phyloP scores from a whole-genome alignment of 2,113 vertebrate species.

The Montifringilla adamsi region DNA sequence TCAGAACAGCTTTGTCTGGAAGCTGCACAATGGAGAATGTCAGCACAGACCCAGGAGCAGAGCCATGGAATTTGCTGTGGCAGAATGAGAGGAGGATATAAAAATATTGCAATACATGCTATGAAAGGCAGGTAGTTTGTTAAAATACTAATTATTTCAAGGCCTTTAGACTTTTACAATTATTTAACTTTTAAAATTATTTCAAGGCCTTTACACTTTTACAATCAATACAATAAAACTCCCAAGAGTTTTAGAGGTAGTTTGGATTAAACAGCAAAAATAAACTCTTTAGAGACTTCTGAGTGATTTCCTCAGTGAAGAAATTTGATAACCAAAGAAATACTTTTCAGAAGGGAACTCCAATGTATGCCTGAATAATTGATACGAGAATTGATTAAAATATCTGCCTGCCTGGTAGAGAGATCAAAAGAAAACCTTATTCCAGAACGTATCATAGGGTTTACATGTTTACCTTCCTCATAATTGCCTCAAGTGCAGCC shows the following conservation, averaged over 20 bases:
- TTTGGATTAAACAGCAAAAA: not conserved
- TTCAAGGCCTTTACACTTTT: not conserved
- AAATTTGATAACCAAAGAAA: not conserved
- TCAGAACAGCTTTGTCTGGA: slow-evolving; percentile 36
- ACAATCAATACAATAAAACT: not conserved
- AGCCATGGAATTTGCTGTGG: not conserved
- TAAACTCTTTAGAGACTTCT: not conserved
- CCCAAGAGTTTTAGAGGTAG: not conserved
- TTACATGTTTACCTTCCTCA: not conserved
- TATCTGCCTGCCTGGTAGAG: not conserved
- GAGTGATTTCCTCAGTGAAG: not conserved
- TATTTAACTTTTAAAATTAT: not conserved
- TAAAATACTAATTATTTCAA: not conserved
- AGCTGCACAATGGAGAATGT: not conserved
- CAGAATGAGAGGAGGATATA: not conserved
- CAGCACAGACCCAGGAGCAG: not conserved
- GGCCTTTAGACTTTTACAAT: not conserved
- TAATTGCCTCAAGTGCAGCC: not conserved
- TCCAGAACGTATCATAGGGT: not conserved
- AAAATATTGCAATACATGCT: not conserved
- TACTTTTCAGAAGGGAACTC: not conserved
- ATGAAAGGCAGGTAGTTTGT: not conserved
- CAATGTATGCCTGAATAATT: not conserved
- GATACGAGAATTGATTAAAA: not conserved
- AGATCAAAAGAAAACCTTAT: not conserved